Evolutionary conservation across 23 tunicate species (phyloP), one percentile per base, ranked within the genome.

Genomic region (Ascidia mentula): DNA sequence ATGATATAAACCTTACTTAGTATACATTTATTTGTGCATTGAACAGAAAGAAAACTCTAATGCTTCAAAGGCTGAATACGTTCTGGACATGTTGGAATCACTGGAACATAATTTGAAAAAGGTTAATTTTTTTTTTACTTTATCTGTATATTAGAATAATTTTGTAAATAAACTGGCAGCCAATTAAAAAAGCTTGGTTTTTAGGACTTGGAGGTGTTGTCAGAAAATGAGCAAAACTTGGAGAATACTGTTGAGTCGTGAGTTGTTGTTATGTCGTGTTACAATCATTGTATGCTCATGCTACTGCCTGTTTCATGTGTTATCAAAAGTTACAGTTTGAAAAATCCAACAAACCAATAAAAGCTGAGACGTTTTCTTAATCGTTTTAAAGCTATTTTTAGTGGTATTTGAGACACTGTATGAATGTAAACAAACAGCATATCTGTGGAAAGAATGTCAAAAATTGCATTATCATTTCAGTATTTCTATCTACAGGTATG

Each of bases 61-160:
- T 35, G 8, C 38, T 71, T 34, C 75, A 71, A 36, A 71, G 5
- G 30, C 75, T 71, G 75, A 71, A n/a, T 71, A 71, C 32, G 75
- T 71, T 34, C 75, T 71, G 24, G 38, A 71, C 30, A 71, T 71
- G 75, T 18, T 35, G 38, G 38, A 35, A 35, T 28, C 38, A 35
- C 32, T 71, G 38, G n/a, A 71, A 3, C 38, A 3, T 7, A 71
- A 71, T 36, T 4, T 71, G 34, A 6, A 34, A 71, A 71, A 71
- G 75, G 75, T 71, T 20, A n/a, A n/a, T n/a, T n/a, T n/a, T n/a
- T n/a, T n/a, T n/a, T n/a, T n/a, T n/a, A n/a, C n/a, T n/a, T n/a
- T n/a, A n/a, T n/a, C n/a, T n/a, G n/a, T n/a, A n/a, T n/a, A n/a
- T n/a, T n/a, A n/a, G n/a, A n/a, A n/a, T n/a, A n/a, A n/a, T n/a